phyloP scores from a whole-genome alignment of 2,888 invertebrate species.

The Lagria hirta region DNA sequence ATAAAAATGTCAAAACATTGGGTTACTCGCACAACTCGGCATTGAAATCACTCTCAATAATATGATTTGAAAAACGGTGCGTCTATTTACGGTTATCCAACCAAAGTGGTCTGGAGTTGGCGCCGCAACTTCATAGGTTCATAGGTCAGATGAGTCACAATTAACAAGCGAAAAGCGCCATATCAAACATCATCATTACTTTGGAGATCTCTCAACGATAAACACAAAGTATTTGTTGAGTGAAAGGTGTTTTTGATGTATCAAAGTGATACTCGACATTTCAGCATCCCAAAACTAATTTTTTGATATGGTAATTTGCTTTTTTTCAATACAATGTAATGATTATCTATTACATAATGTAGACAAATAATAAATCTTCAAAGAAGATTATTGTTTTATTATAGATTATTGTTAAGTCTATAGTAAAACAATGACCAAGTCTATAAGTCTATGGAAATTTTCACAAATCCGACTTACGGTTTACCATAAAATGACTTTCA shows the following conservation, averaged over 20 bases:
- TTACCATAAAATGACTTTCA: too few species aligned
- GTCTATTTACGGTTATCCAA: constrained; percentile 15
- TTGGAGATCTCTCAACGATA: constrained; percentile 9
- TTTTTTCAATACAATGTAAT: too few species aligned
- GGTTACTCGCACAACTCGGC: neutral
- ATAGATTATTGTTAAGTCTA: too few species aligned
- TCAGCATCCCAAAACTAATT: too few species aligned
- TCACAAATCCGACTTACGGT: too few species aligned
- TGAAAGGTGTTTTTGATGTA: constrained; percentile 1
- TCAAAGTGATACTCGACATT: too few species aligned
- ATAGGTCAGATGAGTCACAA: constrained; percentile 41
- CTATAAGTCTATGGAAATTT: too few species aligned
- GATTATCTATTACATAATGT: too few species aligned
- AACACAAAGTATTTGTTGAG: constrained; percentile 5
- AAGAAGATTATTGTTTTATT: too few species aligned
- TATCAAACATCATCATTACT: constrained; percentile 33
- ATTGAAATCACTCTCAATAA: neutral
- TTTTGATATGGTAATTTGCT: too few species aligned
- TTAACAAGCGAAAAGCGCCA: constrained; percentile 40
- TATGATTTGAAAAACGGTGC: constrained; percentile 1
- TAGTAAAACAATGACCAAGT: too few species aligned
- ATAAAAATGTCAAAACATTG: neutral
- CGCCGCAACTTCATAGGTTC: constrained; percentile 25
- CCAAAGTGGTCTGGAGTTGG: constrained; percentile 7
- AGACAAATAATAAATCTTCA: too few species aligned